Percentiles rank a stretch among this genome's conserved stretches.
phyloP scores from a whole-genome alignment of 1,140 invertebrate species.

The Lethrus apterus region DNA sequence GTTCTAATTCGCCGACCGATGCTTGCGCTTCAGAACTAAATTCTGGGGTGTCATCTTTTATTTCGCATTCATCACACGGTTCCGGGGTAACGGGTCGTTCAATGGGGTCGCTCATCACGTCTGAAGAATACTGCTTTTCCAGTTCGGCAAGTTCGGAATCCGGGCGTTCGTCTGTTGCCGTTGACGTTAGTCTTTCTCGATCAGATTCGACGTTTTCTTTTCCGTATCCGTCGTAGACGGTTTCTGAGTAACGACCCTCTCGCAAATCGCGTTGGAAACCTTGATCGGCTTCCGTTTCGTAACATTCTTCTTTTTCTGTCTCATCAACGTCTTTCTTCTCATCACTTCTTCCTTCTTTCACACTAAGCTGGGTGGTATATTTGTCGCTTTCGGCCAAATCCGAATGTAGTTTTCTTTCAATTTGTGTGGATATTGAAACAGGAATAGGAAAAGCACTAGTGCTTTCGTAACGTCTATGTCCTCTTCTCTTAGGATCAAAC shows the following conservation, averaged over 20 bases:
- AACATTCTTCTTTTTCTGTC: slow-evolving; percentile 39
- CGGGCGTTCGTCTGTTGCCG: slow-evolving; percentile 39
- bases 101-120: slow-evolving; percentile 40
- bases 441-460: slow-evolving; percentile 38
- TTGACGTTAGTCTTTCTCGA: slow-evolving; percentile 33
- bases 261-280: slow-evolving; percentile 36
- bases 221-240: slow-evolving; percentile 27
- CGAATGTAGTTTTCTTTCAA: slow-evolving; percentile 22
- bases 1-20: slow-evolving; percentile 26
- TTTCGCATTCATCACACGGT: slow-evolving; percentile 34
- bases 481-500: slow-evolving; percentile 42
- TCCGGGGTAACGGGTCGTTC: slow-evolving; percentile 47
- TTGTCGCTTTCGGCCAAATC: slow-evolving; percentile 39
- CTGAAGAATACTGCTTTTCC: slow-evolving; percentile 37
- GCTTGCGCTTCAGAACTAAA: slow-evolving; percentile 28
- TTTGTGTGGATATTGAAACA: slow-evolving; percentile 19
- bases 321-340: slow-evolving; percentile 43
- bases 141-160: slow-evolving; percentile 43
- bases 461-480: slow-evolving; percentile 51
- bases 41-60: slow-evolving; percentile 39
- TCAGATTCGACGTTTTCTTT: slow-evolving; percentile 34
- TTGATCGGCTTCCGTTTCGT: slow-evolving; percentile 42
- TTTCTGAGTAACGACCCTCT: slow-evolving; percentile 29
- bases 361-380: slow-evolving; percentile 34
- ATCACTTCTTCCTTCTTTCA: slow-evolving; percentile 42